A percentile compares a stretch with the other conserved stretches of the same genome.
phyloP scores from a whole-genome alignment of 23 tunicate species.

The Phallusia fumigata region DNA sequence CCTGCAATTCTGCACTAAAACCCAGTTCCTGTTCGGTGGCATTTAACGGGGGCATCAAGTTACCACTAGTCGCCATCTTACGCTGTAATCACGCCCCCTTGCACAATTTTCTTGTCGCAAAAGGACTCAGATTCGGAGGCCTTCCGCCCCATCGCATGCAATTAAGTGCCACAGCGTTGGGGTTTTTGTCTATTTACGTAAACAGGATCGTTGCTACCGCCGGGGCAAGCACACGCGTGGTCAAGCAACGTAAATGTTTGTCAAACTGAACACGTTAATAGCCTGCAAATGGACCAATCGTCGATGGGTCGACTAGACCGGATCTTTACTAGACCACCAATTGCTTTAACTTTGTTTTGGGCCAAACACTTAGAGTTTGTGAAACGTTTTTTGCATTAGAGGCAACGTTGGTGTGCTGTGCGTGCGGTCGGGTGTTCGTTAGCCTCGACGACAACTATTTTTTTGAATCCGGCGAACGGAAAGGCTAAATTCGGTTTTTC shows the following conservation, averaged over 20 bases:
- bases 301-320: not conserved
- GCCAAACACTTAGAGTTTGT: not conserved
- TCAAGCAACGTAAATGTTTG: constrained; percentile 13
- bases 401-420: not conserved
- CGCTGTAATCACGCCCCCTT: no score
- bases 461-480: no score
- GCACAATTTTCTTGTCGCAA: no score
- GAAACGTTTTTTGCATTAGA: not conserved
- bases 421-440: not conserved
- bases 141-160: not conserved
- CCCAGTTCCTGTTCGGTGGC: no score
- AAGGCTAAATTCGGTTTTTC: no score
- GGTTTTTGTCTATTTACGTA: not conserved
- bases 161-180: not conserved
- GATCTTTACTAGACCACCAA: not conserved
- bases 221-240: not conserved
- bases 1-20: no score
- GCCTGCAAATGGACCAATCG: constrained; percentile 1
- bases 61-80: no score
- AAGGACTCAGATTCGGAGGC: no score
- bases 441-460: no score
- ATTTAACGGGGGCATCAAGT: no score
- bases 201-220: not conserved
- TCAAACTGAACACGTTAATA: constrained; percentile 3
- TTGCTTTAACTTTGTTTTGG: not conserved